Evolutionary conservation across 2,888 invertebrate genomes (phyloP).

Genomic region (Piscicola geometra): DNA sequence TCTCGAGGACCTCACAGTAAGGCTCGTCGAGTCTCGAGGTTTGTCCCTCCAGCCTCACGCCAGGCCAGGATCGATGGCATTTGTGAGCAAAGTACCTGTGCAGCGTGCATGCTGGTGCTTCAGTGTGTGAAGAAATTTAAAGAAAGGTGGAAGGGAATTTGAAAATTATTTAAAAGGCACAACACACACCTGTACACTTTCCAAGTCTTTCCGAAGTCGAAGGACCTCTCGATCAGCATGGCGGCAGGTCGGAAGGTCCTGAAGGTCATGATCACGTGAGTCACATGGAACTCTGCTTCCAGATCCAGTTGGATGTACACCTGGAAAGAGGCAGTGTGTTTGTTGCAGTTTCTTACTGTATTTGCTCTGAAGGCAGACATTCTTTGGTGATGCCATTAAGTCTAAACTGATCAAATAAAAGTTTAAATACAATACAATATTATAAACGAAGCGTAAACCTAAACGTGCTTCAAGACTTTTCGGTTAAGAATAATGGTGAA

Average conservation of each 20-base stretch:
- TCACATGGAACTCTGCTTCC: slow-evolving; percentile 98
- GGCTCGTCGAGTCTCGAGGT: not conserved
- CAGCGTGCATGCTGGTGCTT: too few species aligned
- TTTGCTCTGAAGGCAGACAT: too few species aligned
- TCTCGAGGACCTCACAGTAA: slow-evolving; percentile 9
- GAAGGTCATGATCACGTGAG: slow-evolving; percentile 94
- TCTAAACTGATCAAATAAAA: too few species aligned
- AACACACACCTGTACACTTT: slow-evolving; percentile 64
- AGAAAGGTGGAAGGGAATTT: too few species aligned
- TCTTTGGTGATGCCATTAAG: too few species aligned
- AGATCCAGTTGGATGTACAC: slow-evolving; percentile 82
- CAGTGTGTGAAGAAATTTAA: too few species aligned
- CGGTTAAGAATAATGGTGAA: too few species aligned
- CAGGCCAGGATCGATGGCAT: slow-evolving; percentile 82
- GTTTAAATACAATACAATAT: too few species aligned
- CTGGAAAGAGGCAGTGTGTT: not conserved
- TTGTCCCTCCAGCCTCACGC: slow-evolving; percentile 57
- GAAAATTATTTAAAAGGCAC: too few species aligned
- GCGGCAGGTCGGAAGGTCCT: slow-evolving; percentile 96
- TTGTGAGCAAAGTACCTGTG: slow-evolving; percentile 90
- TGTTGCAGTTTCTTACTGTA: too few species aligned
- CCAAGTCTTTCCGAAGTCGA: slow-evolving; percentile 91
- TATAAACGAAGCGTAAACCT: too few species aligned
- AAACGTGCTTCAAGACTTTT: too few species aligned
- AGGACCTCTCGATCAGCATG: slow-evolving; percentile 81